These are phyloP conservation scores for Stegastes partitus DNA, from an alignment of 2,113 vertebrate species.

Conservation along the genomic window DNA sequence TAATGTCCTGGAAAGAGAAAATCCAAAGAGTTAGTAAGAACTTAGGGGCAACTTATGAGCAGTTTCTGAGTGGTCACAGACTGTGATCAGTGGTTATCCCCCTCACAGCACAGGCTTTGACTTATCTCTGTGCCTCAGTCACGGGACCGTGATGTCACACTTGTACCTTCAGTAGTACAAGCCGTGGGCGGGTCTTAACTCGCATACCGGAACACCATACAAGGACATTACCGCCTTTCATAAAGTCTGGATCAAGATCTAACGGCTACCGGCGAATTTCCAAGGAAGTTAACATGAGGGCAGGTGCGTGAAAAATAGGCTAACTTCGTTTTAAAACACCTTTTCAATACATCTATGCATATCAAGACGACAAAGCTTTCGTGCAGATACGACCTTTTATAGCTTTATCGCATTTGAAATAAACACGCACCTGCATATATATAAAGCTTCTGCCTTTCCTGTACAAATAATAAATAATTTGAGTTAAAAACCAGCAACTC, in stretches of 20 bases:
- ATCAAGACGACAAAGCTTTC: not conserved
- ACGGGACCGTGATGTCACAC: constrained; percentile 9
- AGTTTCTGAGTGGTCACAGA: not conserved
- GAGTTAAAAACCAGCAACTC: no score
- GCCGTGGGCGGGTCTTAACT: constrained; percentile 23
- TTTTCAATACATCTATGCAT: fast-evolving
- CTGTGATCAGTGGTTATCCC: constrained; percentile 12
- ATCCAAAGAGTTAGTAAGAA: not conserved
- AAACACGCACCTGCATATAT: no score
- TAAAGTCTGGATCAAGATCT: constrained; percentile 5
- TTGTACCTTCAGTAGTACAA: not conserved
- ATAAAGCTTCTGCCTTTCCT: no score
- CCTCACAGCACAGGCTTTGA: not conserved
- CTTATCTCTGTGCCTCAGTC: constrained; percentile 49
- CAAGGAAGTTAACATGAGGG: not conserved
- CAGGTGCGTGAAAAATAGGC: fast-evolving
- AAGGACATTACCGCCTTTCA: not conserved
- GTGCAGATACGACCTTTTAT: not conserved
- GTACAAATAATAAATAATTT: no score
- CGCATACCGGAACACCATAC: constrained; percentile 58
- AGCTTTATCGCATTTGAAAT: not conserved
- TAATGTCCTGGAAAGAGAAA: constrained; percentile 31
- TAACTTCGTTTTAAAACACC: not conserved
- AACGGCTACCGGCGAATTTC: not conserved
- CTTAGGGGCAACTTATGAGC: not conserved